phyloP scores from a whole-genome alignment of 1,140 invertebrate species.

The Goniozus legneri region DNA sequence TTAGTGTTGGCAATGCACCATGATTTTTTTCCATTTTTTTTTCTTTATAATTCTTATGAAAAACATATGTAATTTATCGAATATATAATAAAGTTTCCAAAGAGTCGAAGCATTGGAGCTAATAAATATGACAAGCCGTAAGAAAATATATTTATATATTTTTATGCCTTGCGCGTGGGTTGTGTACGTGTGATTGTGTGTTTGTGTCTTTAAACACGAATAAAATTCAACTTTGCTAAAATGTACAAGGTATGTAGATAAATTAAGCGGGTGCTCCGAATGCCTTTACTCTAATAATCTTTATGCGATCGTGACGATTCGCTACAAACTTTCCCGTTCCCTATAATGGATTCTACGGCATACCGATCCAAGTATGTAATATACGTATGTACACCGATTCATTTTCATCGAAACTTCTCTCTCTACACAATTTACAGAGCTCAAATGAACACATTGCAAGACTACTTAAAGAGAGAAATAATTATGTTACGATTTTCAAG shows the following conservation, averaged over 20 bases:
- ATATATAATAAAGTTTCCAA: slow-evolving; percentile 17
- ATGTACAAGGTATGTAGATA: slow-evolving; percentile 19
- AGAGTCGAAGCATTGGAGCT: slow-evolving; percentile 26
- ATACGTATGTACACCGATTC: neutral
- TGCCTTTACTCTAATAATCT: slow-evolving; percentile 5
- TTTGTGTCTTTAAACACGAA: slow-evolving; percentile 26
- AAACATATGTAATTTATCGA: slow-evolving; percentile 19
- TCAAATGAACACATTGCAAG: neutral
- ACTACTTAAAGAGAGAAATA: neutral
- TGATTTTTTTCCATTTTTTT: neutral
- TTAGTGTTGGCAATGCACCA: neutral
- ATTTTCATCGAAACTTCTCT: neutral
- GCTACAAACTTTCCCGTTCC: neutral
- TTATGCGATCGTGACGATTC: neutral
- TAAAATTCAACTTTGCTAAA: slow-evolving; percentile 27
- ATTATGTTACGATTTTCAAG: no score
- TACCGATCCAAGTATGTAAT: neutral
- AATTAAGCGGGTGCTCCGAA: slow-evolving; percentile 14
- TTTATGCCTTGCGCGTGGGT: neutral
- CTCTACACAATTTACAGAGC: neutral
- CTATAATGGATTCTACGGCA: neutral
- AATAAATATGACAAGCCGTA: slow-evolving; percentile 23
- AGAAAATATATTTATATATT: slow-evolving; percentile 25
- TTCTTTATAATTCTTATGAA: slow-evolving; percentile 3
- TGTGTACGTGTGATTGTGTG: neutral